Evolutionary conservation across 1,140 invertebrate species (phyloP).

Genomic region (Rhyzopertha dominica): DNA sequence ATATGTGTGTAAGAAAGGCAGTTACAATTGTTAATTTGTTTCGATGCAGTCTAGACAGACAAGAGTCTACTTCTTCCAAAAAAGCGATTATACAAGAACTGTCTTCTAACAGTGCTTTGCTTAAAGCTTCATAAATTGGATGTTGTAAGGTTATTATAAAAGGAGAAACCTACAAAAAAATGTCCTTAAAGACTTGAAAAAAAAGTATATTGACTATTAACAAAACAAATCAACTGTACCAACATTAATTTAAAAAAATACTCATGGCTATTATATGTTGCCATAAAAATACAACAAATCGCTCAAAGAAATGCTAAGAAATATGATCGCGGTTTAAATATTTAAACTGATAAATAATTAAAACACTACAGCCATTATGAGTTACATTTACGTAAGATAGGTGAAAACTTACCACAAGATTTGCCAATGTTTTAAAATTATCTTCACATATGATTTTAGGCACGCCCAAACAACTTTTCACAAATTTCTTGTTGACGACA

Average conservation of each 20-base stretch:
- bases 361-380: no score
- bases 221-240: no score
- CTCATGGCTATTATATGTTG: no score
- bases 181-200: conserved; percentile 12
- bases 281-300: no score
- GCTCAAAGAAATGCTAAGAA: no score
- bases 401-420: no score
- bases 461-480: conserved; percentile 53
- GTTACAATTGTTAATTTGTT: conserved; percentile 53
- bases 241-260: no score
- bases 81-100: conserved; percentile 50
- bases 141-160: conserved; percentile 54
- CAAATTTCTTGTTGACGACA: conserved; percentile 47
- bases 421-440: conserved; percentile 50
- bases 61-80: conserved; percentile 54
- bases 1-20: conserved; percentile 28
- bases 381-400: no score
- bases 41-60: conserved; percentile 54
- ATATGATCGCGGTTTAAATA: no score
- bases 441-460: conserved; percentile 53
- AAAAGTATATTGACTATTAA: no score
- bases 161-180: conserved; percentile 52
- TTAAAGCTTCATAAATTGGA: conserved; percentile 56
- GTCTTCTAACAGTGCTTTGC: conserved; percentile 47
- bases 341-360: not conserved